These are phyloP conservation scores for Xenus cinereus DNA, from an alignment of 2,113 vertebrate genomes.

Conservation along the genomic window DNA sequence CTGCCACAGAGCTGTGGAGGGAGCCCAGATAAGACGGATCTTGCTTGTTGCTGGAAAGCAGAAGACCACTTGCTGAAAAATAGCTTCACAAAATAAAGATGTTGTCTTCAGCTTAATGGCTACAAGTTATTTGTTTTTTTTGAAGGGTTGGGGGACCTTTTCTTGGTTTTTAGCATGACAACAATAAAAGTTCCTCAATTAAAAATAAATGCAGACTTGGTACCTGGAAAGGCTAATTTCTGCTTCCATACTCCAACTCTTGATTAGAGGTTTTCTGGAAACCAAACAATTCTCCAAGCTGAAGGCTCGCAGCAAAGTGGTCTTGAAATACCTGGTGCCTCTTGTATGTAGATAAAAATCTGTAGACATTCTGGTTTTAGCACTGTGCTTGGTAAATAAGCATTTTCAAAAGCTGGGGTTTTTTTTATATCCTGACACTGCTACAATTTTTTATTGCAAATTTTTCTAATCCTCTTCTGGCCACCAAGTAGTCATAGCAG, in stretches of 20 bases:
- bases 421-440: neutral
- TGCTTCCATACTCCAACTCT: neutral
- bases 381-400: neutral
- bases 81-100: neutral
- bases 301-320: neutral
- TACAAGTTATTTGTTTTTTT: neutral
- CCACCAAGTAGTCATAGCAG: neutral
- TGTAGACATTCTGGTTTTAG: neutral
- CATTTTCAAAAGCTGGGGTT: neutral
- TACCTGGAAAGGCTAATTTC: neutral
- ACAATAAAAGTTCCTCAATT: neutral
- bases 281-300: neutral
- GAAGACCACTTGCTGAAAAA: neutral
- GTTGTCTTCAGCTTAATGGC: neutral
- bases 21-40: neutral
- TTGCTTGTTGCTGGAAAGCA: neutral
- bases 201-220: neutral
- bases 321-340: neutral
- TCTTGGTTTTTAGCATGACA: neutral
- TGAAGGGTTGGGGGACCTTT: neutral
- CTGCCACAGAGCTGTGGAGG: neutral
- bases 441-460: neutral
- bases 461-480: neutral
- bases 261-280: neutral
- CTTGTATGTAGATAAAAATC: neutral